These are phyloP conservation scores for Copidosoma aretas DNA, from an alignment of 2,888 invertebrate species.

Conservation along the genomic window DNA sequence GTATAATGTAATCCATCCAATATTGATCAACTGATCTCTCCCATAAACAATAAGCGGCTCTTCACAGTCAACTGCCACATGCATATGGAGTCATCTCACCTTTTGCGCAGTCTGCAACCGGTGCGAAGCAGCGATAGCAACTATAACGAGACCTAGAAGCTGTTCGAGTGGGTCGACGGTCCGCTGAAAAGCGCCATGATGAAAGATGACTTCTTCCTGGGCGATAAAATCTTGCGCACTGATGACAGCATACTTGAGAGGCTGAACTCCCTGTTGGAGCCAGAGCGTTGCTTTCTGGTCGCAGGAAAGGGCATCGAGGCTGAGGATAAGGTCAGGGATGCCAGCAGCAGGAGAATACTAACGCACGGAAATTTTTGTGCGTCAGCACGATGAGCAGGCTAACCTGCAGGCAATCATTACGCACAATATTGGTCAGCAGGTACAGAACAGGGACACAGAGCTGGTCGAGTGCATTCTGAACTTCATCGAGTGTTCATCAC, in stretches of 20 bases:
- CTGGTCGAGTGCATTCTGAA: constrained; percentile 78
- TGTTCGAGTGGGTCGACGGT: constrained; percentile 99
- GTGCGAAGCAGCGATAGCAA: constrained; percentile 71
- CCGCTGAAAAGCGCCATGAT: constrained; percentile 92
- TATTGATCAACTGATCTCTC: constrained; percentile 86
- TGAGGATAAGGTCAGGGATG: constrained; percentile 53
- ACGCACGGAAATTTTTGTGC: constrained; percentile 81
- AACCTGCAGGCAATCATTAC: constrained; percentile 84
- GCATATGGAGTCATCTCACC: constrained; percentile 98
- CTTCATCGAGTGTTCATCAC: constrained; percentile 80
- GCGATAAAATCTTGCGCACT: constrained; percentile 98
- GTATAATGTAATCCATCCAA: too few relatives aligned
- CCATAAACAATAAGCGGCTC: constrained; percentile 71
- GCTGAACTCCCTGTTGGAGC: constrained; percentile 93
- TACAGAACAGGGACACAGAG: constrained; percentile 66
- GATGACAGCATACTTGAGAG: constrained; percentile 98
- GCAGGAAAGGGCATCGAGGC: constrained; percentile 85
- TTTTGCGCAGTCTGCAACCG: constrained; percentile 93
- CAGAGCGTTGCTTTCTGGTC: constrained; percentile 87
- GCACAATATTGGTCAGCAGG: constrained; percentile 73
- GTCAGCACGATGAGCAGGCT: constrained; percentile 93
- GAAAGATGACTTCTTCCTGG: constrained; percentile 85
- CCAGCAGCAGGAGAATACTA: constrained; percentile 68
- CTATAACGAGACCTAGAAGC: constrained; percentile 64
- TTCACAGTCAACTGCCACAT: constrained; percentile 95